Conservation (phyloP, 2,888 invertebrate genomes). For the Gandaritis pyraliata region DNA sequence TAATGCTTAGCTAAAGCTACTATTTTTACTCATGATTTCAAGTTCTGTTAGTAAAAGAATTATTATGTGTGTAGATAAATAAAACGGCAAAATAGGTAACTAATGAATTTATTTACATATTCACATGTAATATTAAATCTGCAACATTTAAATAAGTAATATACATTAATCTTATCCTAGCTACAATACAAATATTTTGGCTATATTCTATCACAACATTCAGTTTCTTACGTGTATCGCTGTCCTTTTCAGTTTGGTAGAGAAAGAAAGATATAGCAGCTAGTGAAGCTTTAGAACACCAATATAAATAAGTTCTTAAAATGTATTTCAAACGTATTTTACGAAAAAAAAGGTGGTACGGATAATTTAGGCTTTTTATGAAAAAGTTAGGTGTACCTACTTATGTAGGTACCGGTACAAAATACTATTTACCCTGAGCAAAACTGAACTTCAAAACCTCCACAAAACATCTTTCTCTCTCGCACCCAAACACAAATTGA, state of each 20-base stretch:
- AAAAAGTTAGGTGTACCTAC: constrained; percentile 3
- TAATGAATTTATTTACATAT: constrained; percentile 83
- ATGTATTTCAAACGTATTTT: too few relatives aligned
- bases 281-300: too few relatives aligned
- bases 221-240: constrained; percentile 62
- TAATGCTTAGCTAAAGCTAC: too few relatives aligned
- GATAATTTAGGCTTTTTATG: neutral
- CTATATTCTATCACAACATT: constrained; percentile 80
- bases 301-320: too few relatives aligned
- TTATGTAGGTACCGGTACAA: constrained; percentile 10
- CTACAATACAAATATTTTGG: constrained; percentile 67
- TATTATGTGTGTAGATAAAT: constrained; percentile 29
- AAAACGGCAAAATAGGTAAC: constrained; percentile 62
- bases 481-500: constrained; percentile 39
- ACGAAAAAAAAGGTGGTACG: neutral
- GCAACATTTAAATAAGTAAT: constrained; percentile 77
- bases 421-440: constrained; percentile 24
- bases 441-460: constrained; percentile 29
- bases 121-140: constrained; percentile 74
- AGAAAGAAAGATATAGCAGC: constrained; percentile 33
- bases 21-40: too few relatives aligned
- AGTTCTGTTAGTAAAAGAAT: too few relatives aligned
- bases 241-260: constrained; percentile 31
- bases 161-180: constrained; percentile 56
- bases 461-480: constrained; percentile 28